Evolutionary conservation across 1,140 invertebrate species (phyloP).

Genomic region (Ostrea edulis): DNA sequence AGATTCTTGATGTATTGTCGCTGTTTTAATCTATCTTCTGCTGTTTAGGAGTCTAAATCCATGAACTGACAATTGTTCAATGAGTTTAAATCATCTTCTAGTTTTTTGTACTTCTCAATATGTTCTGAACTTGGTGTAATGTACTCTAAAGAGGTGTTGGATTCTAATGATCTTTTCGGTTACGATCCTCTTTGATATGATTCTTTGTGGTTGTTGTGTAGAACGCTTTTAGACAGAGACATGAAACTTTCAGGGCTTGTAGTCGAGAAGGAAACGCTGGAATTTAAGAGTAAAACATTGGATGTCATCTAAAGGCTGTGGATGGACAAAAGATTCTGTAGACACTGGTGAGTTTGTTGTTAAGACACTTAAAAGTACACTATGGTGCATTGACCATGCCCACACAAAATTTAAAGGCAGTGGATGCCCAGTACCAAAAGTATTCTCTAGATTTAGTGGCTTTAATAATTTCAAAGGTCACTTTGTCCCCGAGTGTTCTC

Average conservation of each 20-base stretch:
- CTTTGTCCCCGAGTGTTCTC: no score
- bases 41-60: conserved; percentile 35
- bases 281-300: conserved; percentile 32
- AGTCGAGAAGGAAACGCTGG: no score
- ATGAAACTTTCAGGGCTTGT: no score
- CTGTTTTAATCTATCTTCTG: conserved; percentile 36
- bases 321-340: conserved; percentile 35
- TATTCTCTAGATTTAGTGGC: conserved; percentile 27
- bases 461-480: conserved; percentile 41
- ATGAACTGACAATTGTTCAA: not conserved
- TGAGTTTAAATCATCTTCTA: conserved; percentile 6
- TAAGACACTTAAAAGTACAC: conserved; percentile 2
- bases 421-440: conserved; percentile 40
- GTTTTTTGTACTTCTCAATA: not conserved
- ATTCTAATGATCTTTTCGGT: conserved; percentile 5
- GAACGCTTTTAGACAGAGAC: no score
- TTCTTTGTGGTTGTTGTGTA: conserved; percentile 33
- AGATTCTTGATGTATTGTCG: conserved; percentile 42
- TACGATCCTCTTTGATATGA: conserved; percentile 9
- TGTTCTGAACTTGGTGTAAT: not conserved
- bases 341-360: conserved; percentile 5
- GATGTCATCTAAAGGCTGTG: conserved; percentile 38
- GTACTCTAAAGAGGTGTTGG: conserved; percentile 13
- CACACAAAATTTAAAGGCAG: conserved; percentile 34
- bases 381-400: conserved; percentile 25